phyloP scores from a whole-genome alignment of 1,140 invertebrate genomes.

The Aphaenogaster rudis region DNA sequence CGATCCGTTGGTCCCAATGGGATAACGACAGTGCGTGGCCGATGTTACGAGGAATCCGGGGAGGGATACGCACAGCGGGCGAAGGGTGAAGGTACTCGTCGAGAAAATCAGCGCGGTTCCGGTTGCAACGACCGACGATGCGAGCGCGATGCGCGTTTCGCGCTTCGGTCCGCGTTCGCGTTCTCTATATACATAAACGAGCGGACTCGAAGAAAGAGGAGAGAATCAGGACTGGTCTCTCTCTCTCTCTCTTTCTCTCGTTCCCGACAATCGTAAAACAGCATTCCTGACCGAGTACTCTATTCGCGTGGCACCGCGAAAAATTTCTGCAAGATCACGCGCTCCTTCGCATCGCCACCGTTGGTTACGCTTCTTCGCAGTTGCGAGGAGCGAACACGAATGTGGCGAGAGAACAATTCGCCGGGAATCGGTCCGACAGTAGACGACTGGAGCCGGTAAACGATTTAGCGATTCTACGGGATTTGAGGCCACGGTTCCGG shows the following conservation, averaged over 20 bases:
- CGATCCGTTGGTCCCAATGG: constrained; percentile 18
- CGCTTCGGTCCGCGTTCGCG: not conserved
- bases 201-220: not conserved
- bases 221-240: not conserved
- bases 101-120: constrained; percentile 70
- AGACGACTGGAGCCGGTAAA: not conserved
- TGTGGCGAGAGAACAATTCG: not conserved
- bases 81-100: constrained; percentile 10
- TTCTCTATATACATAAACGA: constrained; percentile 16
- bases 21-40: constrained; percentile 38
- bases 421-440: not conserved
- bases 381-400: not conserved
- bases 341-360: not conserved
- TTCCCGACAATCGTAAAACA: constrained; percentile 66
- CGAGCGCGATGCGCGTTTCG: constrained; percentile 16
- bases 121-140: constrained; percentile 58
- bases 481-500: not conserved
- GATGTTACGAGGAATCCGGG: constrained; percentile 24
- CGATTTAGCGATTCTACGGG: constrained; percentile 12
- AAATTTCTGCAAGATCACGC: constrained; percentile 63
- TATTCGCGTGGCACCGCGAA: constrained; percentile 50
- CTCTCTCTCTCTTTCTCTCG: not conserved
- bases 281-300: constrained; percentile 51
- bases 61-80: constrained; percentile 6
- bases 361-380: not conserved